Base-by-base conservation (phyloP, 2,113 vertebrate species). In the Lophotis ruficrista region DNA sequence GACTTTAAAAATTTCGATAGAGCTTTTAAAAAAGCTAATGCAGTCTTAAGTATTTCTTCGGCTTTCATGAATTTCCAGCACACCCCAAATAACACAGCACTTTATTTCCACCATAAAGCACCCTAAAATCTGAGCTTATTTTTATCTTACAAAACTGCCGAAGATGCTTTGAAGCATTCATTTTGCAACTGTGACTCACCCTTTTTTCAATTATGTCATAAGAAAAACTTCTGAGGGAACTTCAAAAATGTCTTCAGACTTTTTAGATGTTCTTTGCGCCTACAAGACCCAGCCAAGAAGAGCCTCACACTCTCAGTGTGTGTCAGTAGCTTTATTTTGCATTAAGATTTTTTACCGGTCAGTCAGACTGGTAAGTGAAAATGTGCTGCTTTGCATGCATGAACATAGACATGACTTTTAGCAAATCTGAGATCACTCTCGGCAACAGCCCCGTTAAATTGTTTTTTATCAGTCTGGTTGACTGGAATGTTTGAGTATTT, bases 381-480 rank as follows among this genome's bases (percentile, higher is more conserved):
- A 96, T 87, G 54, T 78, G 78, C 78, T 87, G 66, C 61, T 97
- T 93, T 97, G 91, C 93, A 92, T 53, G 84, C 79, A 1, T 93
- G 97, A 97, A 97, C 86, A 56, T 58, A 96, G 96, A 94, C 80
- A 96, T 89, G 93, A 95, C 72, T 87, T 93, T 92, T 79, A 97
- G 93, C 96, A 97, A 97, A 98, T 97, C 97, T 97, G 97, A 97
- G 97, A 95, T 97, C 91, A 65, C 83, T 90, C 90, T 97, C 84
- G 83, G 86, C 91, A 94, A 92, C 95, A 98, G 97, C 97, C 92
- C 97, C 70, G 62, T 98, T 98, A 98, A 98, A 98, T 98, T 97
- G 97, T 97, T 98, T 98, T 98, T 97, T 97, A 98, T 98, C 97
- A 97, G 97, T 97, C 94, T 96, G 96, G 95, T 98, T 98, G 97